Evolutionary conservation across 2,888 invertebrate species (phyloP), one percentile per base, ranked within the genome.

Genomic region (Sarcophaga subvicina): DNA sequence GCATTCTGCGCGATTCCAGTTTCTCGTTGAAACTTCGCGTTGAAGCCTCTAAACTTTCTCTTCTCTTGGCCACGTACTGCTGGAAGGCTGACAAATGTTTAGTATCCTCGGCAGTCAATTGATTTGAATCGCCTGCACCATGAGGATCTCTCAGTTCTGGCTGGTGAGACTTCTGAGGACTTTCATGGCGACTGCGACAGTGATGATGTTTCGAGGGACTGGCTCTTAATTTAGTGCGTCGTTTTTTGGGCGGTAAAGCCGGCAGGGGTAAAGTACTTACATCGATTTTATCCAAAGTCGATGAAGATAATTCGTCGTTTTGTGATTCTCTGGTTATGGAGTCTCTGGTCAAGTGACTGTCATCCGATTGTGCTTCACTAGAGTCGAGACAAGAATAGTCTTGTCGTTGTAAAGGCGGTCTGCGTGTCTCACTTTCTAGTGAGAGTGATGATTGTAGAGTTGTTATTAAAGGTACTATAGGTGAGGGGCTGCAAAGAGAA

Each of bases 1-100:
- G 93, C 93, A 93, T 93, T 89, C 92, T 92, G 83, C 92, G 93
- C 83, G 92, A 92, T 89, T 92, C 91, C 88, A 92, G 91, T 86
- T 93, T 93, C 88, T 92, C 93, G 92, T 92, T 92, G 88, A 93
- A 93, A 88, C 90, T 91, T 85, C 92, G 91, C 78, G 91, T 90
- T 10, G 93, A 92, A 83, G 91, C 91, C 87, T 93, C 93, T 45
- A 93, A 89, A 88, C 93, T 93, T 84, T 93, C 91, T 12, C 93
- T 90, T 83, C 93, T 89, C 89, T 91, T 92, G 27, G 92, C 92
- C 27, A 91, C 91, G 92, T 92, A 92, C 85, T 91, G 91, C 86
- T 92, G 90, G 63, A 91, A 91, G 8, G 91, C 90, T 14, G 92
- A 91, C 0, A 88, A 81, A 79, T 88, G 88, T 81, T 88, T 81